A percentile compares a stretch with the other conserved stretches of the same genome.
These are phyloP conservation scores for Nephrotoma appendiculata DNA, from an alignment of 2,888 invertebrate genomes.

Conservation along the genomic window DNA sequence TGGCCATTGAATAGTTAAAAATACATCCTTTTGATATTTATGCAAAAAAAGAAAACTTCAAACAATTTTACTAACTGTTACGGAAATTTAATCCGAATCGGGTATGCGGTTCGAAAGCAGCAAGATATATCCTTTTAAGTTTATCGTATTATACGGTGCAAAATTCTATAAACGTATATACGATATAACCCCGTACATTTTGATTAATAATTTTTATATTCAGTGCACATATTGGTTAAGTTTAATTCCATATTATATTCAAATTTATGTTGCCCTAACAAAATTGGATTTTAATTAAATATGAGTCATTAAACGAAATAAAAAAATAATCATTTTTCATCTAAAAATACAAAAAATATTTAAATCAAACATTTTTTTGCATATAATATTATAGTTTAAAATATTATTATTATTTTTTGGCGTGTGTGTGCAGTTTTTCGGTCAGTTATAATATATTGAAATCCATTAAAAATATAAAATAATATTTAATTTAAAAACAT, in stretches of 20 bases:
- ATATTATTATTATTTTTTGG: neutral
- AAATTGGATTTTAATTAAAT: neutral
- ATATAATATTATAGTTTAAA: neutral
- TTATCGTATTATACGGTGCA: neutral
- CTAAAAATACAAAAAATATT: neutral
- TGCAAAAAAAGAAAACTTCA: neutral
- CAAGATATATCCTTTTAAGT: no score
- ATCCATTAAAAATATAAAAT: neutral
- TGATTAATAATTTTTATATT: neutral
- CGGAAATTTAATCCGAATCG: neutral
- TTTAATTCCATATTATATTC: neutral
- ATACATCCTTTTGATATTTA: neutral
- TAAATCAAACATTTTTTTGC: neutral
- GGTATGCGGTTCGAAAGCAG: neutral
- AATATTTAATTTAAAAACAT: neutral
- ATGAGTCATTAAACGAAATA: neutral
- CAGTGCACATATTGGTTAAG: neutral
- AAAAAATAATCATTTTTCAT: neutral
- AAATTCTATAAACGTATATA: neutral
- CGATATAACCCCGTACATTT: neutral
- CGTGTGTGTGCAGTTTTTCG: neutral
- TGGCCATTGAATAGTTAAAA: neutral
- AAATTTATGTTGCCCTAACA: neutral
- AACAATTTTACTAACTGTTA: neutral
- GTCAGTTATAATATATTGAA: neutral